Evolutionary conservation across 2,113 vertebrate species (phyloP), one percentile per base, ranked within the genome.

Genomic region (Ptyas mucosa): DNA sequence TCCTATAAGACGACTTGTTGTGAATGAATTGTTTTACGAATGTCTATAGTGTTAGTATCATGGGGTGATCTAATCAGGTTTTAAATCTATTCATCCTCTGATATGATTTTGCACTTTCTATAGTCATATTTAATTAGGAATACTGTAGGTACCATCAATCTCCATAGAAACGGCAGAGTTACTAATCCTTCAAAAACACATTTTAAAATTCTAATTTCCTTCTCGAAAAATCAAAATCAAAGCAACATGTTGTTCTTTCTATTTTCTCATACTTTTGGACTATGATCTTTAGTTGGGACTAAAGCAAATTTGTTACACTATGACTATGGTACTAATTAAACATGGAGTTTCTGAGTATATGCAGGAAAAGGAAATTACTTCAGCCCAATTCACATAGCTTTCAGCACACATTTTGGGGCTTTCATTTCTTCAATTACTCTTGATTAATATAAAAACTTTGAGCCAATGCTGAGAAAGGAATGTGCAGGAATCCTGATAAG

Each of bases 31-130:
- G 8, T 29, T 87, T 87, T 87, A n/a, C 14, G 0, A 53, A 52
- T 87, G 87, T n/a, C 29, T 23, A 94, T 29, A 94, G 34, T 5
- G 43, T 89, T 88, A 94, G 49, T 75, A 34, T 51, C 61, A 34
- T 9, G 75, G 49, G 8, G 3, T 94, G 88, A 91, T 93, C 85
- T 89, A 81, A 86, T 64, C 0, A 0, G 46, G 4, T 8, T 95
- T 93, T 90, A 9, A 3, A 85, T 92, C 93, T 92, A 23, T 91
- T 91, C 51, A 88, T 69, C 57, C 49, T 46, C 34, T 61, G 58
- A 88, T n/a, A 92, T 69, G 46, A 69, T 39, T 88, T 51, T 93
- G 51, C 1, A 49, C 91, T 93, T 94, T 20, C n/a, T 86, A 7
- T 93, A 18, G 88, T 94, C 43, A 46, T 1, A 6, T 52, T 92